phyloP scores from a whole-genome alignment of 2,888 invertebrate species.

The Drosophila kanekoi region DNA sequence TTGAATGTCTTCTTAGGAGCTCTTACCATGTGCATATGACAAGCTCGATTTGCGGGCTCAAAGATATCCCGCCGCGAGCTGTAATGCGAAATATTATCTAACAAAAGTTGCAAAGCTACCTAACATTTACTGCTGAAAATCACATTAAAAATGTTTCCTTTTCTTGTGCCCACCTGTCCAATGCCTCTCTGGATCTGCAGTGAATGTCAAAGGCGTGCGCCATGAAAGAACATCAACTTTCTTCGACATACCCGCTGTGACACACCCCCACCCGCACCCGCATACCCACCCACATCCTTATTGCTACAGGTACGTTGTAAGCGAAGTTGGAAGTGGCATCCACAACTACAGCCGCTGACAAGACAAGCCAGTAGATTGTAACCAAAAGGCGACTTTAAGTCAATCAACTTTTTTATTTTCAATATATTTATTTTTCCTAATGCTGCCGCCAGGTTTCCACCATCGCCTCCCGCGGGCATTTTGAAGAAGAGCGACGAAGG shows the following conservation, averaged over 20 bases:
- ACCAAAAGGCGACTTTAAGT: constrained; percentile 64
- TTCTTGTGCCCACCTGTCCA: constrained; percentile 35
- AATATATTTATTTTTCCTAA: constrained; percentile 46
- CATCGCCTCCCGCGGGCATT: constrained; percentile 84
- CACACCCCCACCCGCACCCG: constrained; percentile 81
- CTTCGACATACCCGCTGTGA: constrained; percentile 86
- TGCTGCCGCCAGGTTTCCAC: constrained; percentile 79
- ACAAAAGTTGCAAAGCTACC: constrained; percentile 67
- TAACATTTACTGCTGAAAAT: constrained; percentile 38
- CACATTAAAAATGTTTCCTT: constrained; percentile 50
- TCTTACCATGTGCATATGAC: constrained; percentile 66
- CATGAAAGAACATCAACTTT: constrained; percentile 85
- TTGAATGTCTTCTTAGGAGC: constrained; percentile 27
- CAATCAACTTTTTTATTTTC: constrained; percentile 61
- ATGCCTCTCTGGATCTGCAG: constrained; percentile 67
- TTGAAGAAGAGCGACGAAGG: constrained; percentile 84
- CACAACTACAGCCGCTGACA: constrained; percentile 39
- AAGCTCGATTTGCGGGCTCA: constrained; percentile 70
- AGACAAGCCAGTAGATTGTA: constrained; percentile 43
- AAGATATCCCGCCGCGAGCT: constrained; percentile 78
- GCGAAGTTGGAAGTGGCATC: constrained; percentile 6
- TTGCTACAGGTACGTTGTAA: constrained; percentile 83
- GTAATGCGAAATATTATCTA: constrained; percentile 81
- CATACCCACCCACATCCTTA: constrained; percentile 75
- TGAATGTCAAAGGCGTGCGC: constrained; percentile 85